phyloP scores from a whole-genome alignment of 2,113 vertebrate species.

The Podiceps cristatus region DNA sequence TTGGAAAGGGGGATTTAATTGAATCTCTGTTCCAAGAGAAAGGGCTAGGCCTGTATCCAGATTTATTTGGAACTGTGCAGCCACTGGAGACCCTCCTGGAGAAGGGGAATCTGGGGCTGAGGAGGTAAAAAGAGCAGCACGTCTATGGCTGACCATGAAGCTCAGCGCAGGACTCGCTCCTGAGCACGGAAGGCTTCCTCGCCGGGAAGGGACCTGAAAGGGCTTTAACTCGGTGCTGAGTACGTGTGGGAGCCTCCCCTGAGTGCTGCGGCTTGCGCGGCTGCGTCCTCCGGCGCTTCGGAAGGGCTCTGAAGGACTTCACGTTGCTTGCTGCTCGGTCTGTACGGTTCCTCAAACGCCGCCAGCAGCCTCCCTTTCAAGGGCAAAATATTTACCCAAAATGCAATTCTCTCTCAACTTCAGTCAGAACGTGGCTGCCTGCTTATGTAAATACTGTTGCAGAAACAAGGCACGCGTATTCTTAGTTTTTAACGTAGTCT shows the following conservation, averaged over 20 bases:
- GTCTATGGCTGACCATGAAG: neutral
- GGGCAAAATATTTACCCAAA: neutral
- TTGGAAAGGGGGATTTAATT: constrained; percentile 22
- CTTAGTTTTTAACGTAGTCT: neutral
- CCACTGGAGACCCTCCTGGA: neutral
- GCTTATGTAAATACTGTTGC: neutral
- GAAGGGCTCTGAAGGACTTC: neutral
- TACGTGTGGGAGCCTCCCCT: neutral
- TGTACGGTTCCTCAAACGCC: neutral
- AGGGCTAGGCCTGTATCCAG: neutral
- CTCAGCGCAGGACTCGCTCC: neutral
- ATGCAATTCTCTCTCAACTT: neutral
- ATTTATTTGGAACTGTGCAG: neutral
- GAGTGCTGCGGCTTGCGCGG: accelerated
- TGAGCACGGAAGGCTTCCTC: neutral
- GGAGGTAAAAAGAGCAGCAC: neutral
- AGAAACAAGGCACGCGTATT: neutral
- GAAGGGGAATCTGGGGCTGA: neutral
- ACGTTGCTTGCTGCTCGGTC: neutral
- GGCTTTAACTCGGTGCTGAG: neutral
- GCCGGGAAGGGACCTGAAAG: neutral
- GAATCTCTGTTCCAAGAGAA: neutral
- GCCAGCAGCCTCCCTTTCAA: neutral
- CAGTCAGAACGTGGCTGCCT: neutral
- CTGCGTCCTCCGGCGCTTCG: accelerated